These are phyloP conservation scores for Antennarius striatus DNA, from an alignment of 2,113 vertebrate genomes.

Conservation along the genomic window DNA sequence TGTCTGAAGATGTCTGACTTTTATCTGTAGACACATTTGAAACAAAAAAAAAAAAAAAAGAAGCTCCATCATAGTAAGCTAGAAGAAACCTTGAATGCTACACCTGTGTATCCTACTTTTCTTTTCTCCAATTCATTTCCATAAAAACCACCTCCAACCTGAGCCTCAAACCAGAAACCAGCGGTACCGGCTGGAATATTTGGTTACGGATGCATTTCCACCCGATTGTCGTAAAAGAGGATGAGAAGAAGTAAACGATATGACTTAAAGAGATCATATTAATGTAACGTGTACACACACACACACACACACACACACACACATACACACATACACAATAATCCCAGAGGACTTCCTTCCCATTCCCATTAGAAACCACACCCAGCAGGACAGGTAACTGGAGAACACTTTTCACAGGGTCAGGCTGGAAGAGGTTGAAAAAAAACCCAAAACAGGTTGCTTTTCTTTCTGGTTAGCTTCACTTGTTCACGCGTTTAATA, in stretches of 20 bases:
- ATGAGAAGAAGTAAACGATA: slow-evolving; percentile 77
- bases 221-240: slow-evolving; percentile 77
- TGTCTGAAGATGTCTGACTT: not conserved
- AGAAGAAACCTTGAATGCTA: not conserved
- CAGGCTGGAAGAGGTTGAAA: slow-evolving; percentile 72
- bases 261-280: slow-evolving; percentile 78
- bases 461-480: slow-evolving; percentile 50
- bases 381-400: slow-evolving; percentile 77
- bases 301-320: slow-evolving; percentile 30
- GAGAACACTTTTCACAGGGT: slow-evolving; percentile 79
- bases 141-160: slow-evolving; percentile 41
- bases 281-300: slow-evolving; percentile 62
- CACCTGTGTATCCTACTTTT: slow-evolving; percentile 25
- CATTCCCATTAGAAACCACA: slow-evolving; percentile 78
- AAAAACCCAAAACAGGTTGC: slow-evolving; percentile 22
- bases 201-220: slow-evolving; percentile 79
- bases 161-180: slow-evolving; percentile 65
- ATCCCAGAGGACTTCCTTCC: slow-evolving; percentile 78
- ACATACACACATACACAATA: slow-evolving; percentile 51
- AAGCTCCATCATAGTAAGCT: slow-evolving; percentile 14
- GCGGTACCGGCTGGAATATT: slow-evolving; percentile 69
- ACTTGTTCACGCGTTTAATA: slow-evolving; percentile 4
- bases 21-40: not conserved
- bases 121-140: slow-evolving; percentile 16
- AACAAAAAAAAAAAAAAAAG: slow-evolving; percentile 18